Percentiles rank a stretch among this genome's conserved stretches.
Conservation (phyloP, 2,113 vertebrate species). For the Trichomycterus rosablanca region DNA sequence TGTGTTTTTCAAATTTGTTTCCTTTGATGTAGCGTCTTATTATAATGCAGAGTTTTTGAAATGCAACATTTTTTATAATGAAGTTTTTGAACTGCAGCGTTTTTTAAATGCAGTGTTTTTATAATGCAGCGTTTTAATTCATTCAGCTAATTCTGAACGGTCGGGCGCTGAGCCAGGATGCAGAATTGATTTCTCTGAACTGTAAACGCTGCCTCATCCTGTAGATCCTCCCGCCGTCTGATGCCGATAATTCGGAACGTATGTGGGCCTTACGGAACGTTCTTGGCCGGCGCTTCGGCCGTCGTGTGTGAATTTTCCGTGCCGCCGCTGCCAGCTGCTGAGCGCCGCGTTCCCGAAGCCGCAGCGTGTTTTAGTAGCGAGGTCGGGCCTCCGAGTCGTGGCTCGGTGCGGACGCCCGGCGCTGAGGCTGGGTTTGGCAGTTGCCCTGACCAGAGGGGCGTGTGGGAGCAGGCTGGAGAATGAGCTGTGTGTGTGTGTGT, state of each 20-base stretch:
- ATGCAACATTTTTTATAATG: too few species aligned
- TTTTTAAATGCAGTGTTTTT: too few species aligned
- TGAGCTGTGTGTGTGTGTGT: constrained; percentile 42
- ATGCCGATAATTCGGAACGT: neutral
- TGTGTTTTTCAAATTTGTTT: too few species aligned
- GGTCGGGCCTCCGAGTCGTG: constrained; percentile 57
- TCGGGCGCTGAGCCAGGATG: too few species aligned
- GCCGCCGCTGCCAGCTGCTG: constrained; percentile 69
- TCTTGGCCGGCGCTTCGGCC: constrained; percentile 46
- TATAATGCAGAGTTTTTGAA: too few species aligned
- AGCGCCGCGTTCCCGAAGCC: constrained; percentile 74
- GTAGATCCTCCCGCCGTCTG: too few species aligned
- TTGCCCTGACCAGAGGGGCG: constrained; percentile 59
- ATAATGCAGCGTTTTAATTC: too few species aligned
- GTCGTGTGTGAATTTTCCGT: constrained; percentile 70
- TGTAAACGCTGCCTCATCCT: too few species aligned
- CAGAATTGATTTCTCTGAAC: too few species aligned
- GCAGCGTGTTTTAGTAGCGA: constrained; percentile 74
- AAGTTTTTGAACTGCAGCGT: too few species aligned
- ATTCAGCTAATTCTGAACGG: too few species aligned
- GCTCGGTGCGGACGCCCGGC: constrained; percentile 51
- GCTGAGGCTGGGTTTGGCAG: constrained; percentile 65
- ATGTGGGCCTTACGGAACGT: constrained; percentile 27
- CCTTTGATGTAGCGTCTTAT: too few species aligned
- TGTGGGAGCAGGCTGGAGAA: constrained; percentile 46